Conservation (phyloP, 2,888 invertebrate species). For the Geotrupes spiniger region DNA sequence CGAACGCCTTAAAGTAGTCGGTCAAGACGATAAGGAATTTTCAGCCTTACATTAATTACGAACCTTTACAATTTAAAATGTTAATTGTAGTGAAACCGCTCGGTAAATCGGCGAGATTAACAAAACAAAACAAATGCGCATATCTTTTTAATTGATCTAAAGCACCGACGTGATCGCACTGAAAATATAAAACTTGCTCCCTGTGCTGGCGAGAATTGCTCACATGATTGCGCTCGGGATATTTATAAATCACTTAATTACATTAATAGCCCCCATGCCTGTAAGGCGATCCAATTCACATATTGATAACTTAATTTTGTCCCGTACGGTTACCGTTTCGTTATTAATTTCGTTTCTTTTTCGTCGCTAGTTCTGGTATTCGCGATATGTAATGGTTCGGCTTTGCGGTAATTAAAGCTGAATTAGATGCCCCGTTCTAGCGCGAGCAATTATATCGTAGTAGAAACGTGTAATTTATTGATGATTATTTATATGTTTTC, state of each 20-base stretch:
- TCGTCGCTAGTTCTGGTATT: too few species aligned
- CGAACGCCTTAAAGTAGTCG: too few species aligned
- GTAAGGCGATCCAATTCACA: constrained; percentile 12
- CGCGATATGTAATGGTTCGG: too few species aligned
- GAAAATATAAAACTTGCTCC: constrained; percentile 12
- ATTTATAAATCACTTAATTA: constrained; percentile 22
- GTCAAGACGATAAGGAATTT: background rate
- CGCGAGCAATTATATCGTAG: too few species aligned
- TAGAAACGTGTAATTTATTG: too few species aligned
- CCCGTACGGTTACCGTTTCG: background rate
- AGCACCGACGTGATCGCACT: constrained; percentile 16
- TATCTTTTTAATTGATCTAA: constrained; percentile 22
- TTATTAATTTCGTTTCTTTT: constrained; percentile 5
- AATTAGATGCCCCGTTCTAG: too few species aligned
- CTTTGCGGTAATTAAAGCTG: too few species aligned
- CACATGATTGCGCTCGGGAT: constrained; percentile 15
- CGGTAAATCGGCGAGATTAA: constrained; percentile 13
- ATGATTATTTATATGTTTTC: too few species aligned
- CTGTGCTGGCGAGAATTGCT: constrained; percentile 7
- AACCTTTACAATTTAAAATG: constrained; percentile 18
- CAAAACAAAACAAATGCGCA: constrained; percentile 17
- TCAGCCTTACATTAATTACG: constrained; percentile 17
- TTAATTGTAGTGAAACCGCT: constrained; percentile 16
- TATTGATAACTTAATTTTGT: constrained; percentile 19
- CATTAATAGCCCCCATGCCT: constrained; percentile 18